Percentiles rank a stretch among this genome's conserved stretches.
Evolutionary conservation across 1,140 invertebrate species (phyloP).

Genomic region (Diachasmimorpha longicaudata): DNA sequence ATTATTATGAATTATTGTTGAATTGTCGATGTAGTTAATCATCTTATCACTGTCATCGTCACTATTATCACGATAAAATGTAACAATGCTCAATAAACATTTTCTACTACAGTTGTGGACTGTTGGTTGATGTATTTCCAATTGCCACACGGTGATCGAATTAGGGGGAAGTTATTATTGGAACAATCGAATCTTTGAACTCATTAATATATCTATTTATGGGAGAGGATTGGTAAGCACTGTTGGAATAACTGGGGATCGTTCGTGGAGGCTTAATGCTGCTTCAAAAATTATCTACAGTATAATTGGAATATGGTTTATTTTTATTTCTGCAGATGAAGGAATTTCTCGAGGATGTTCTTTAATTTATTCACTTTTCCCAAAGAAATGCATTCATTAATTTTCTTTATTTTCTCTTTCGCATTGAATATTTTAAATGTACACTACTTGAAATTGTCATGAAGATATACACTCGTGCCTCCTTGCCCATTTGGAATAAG

Average conservation of each 20-base stretch:
- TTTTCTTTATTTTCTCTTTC: no score
- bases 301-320: not conserved
- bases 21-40: conserved; percentile 42
- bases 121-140: conserved; percentile 33
- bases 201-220: not conserved
- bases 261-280: not conserved
- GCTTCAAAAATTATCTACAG: not conserved
- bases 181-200: not conserved
- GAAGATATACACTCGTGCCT: no score
- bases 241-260: not conserved
- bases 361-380: no score
- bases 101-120: conserved; percentile 46
- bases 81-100: conserved; percentile 61
- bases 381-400: no score
- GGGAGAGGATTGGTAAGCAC: not conserved
- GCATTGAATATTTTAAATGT: no score
- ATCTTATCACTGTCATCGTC: conserved; percentile 37
- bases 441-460: no score
- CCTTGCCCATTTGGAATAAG: no score
- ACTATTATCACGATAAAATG: conserved; percentile 52
- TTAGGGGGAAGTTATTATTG: not conserved
- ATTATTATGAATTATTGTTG: conserved; percentile 32
- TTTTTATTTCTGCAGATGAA: no score
- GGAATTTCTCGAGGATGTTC: no score
- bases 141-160: not conserved